Base-by-base conservation (phyloP, 2,888 invertebrate species). In the Acanthosepion lycidas region DNA sequence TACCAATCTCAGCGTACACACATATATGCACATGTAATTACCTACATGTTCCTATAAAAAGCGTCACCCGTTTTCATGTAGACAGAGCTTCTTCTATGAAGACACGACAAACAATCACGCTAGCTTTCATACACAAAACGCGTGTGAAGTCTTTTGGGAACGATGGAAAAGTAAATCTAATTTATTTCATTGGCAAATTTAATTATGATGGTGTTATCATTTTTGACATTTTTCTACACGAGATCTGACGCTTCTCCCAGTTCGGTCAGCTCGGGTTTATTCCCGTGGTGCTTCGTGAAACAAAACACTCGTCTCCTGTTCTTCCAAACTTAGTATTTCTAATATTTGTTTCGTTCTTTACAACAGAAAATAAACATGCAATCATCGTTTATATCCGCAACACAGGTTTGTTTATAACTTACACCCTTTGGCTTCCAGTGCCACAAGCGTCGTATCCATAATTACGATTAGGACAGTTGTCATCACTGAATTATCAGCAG, bases 171-270 rank as follows among this genome's bases (percentile, higher is more conserved):
- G n/a, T 78, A 78, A n/a, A 78, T 78, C 78, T 78, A 78, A 78
- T 78, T 78, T 78, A 78, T 78, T 78, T 78, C 78, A 78, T 78
- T 33, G 78, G 78, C 78, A 78, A 78, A 78, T 78, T 78, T 78
- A 78, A 78, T 78, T n/a, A 78, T 78, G 78, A 78, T 78, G 15
- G 78, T n/a, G 78, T 33, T 78, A 78, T 78, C 78, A 78, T 78
- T 78, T 78, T 78, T 78, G 78, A 78, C 78, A 78, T 78, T n/a
- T 78, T n/a, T 78, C 78, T 78, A n/a, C 78, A 78, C 78, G 78
- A n/a, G 78, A 78, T n/a, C n/a, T n/a, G 78, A 78, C 78, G 78
- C n/a, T 4, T n/a, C 18, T n/a, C n/a, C n/a, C 78, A 78, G 12
- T 78, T 78, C 78, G 78, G 78, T 4, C 78, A 78, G 78, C 23